Evolutionary conservation across 2,113 vertebrate species (phyloP).

Genomic region (Bagarius yarrelli): DNA sequence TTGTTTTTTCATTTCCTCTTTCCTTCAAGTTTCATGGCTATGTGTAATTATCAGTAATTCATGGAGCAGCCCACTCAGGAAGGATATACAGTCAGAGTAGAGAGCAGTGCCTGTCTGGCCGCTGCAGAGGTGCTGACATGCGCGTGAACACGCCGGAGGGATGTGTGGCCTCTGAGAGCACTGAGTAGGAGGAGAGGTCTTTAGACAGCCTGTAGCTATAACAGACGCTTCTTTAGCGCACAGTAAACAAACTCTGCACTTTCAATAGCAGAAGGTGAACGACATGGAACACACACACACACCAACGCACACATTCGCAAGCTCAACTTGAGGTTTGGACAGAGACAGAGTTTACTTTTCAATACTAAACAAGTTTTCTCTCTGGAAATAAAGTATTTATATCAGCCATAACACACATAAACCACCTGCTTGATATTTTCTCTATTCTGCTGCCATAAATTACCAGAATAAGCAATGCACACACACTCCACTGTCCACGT

Average conservation of each 20-base stretch:
- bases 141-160: constrained; percentile 9
- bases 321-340: constrained; percentile 3
- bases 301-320: constrained; percentile 5
- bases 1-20: neutral
- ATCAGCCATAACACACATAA: no score
- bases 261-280: constrained; percentile 37
- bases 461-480: no score
- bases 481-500: no score
- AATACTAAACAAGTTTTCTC: neutral
- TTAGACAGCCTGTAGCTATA: constrained; percentile 17
- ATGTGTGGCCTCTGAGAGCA: constrained; percentile 24
- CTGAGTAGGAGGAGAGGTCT: constrained; percentile 34
- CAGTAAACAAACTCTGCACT: constrained; percentile 29
- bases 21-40: neutral
- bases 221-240: constrained; percentile 36
- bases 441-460: no score
- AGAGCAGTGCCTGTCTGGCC: neutral
- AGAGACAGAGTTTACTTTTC: neutral
- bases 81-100: constrained; percentile 12
- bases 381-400: neutral
- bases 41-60: constrained; percentile 13
- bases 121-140: constrained; percentile 14
- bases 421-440: no score
- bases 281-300: constrained; percentile 4
- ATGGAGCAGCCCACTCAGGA: neutral